These are phyloP conservation scores for Charanyca ferruginea DNA, from an alignment of 2,888 invertebrate genomes.

Conservation along the genomic window DNA sequence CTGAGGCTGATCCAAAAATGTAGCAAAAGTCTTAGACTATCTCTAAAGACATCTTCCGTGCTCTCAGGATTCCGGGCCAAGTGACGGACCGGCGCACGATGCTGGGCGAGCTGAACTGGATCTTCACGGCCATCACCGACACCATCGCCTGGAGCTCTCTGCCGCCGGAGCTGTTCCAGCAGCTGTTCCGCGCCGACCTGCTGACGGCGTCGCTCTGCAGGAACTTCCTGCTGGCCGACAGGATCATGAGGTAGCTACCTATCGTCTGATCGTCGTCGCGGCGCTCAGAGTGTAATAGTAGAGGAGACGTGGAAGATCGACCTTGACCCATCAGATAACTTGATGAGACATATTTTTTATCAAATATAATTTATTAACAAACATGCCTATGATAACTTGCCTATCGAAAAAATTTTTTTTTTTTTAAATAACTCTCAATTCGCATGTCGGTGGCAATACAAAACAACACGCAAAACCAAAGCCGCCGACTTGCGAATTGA, in stretches of 20 bases:
- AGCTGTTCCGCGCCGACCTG: slow-evolving; percentile 98
- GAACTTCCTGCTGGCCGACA: slow-evolving; percentile 98
- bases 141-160: slow-evolving; percentile 99
- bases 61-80: slow-evolving; percentile 97
- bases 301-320: no score
- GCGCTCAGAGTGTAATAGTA: no score
- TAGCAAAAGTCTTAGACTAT: not conserved
- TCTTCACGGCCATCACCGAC: slow-evolving; percentile 99
- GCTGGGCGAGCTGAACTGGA: slow-evolving; percentile 99
- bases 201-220: slow-evolving; percentile 99
- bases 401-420: no score
- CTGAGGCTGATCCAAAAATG: not conserved
- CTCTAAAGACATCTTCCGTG: not conserved
- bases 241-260: slow-evolving; percentile 94
- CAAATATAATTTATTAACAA: no score
- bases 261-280: no score
- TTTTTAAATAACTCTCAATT: no score
- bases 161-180: slow-evolving; percentile 98
- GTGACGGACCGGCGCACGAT: slow-evolving; percentile 98
- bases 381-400: no score
- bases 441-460: no score
- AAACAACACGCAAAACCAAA: no score
- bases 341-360: no score
- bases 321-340: no score
- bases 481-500: no score